A percentile compares a stretch with the other conserved stretches of the same genome.
phyloP scores from a whole-genome alignment of 2,113 vertebrate genomes.

The Poeciliopsis occidentalis region DNA sequence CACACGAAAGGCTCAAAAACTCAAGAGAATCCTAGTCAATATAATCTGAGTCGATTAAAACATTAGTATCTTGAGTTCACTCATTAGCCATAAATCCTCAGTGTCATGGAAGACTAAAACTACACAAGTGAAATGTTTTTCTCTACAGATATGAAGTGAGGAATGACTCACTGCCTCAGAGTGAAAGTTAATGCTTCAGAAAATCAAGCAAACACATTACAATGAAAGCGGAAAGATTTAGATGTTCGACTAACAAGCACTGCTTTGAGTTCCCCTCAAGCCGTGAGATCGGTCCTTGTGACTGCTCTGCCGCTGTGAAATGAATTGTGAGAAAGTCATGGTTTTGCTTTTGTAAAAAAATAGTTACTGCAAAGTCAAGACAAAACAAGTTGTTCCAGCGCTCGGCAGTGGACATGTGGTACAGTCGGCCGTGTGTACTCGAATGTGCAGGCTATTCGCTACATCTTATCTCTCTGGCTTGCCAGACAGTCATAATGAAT shows the following conservation, averaged over 20 bases:
- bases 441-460: conserved; percentile 31
- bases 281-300: neutral
- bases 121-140: neutral
- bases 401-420: neutral
- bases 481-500: conserved; percentile 66
- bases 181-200: neutral
- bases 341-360: conserved; percentile 22
- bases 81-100: no score
- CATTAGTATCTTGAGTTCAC: no score
- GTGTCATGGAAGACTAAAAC: neutral
- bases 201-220: conserved; percentile 5
- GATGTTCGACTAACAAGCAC: neutral
- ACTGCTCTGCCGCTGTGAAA: neutral
- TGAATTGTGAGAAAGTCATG: neutral
- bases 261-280: neutral
- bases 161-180: neutral
- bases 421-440: conserved; percentile 2
- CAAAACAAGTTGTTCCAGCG: conserved; percentile 21
- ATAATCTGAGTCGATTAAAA: no score
- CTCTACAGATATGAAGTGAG: neutral
- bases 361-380: neutral
- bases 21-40: neutral
- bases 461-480: conserved; percentile 43
- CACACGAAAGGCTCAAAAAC: neutral
- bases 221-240: neutral